Evolutionary conservation across 2,888 invertebrate species (phyloP).

Genomic region (Athripsodes cinereus): DNA sequence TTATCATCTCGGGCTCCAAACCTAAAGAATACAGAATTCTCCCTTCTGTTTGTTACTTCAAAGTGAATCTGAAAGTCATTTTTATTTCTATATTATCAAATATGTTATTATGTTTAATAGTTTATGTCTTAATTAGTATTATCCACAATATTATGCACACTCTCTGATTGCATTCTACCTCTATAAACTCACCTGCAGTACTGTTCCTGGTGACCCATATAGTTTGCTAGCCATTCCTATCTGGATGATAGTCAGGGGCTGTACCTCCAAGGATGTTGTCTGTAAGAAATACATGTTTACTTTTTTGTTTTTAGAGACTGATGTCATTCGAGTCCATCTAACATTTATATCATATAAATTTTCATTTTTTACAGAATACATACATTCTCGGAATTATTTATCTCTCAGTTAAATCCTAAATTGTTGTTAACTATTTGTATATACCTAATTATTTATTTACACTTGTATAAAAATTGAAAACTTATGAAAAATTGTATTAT

Average conservation of each 20-base stretch:
- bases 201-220: slow-evolving; percentile 44
- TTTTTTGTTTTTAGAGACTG: too few relatives aligned
- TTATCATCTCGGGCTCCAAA: slow-evolving; percentile 58
- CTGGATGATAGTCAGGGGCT: slow-evolving; percentile 35
- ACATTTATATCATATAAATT: too few relatives aligned
- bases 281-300: background rate
- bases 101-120: background rate
- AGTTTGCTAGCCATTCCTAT: slow-evolving; percentile 42
- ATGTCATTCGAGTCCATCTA: too few relatives aligned
- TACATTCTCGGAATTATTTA: too few relatives aligned
- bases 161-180: background rate
- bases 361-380: too few relatives aligned
- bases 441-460: too few relatives aligned
- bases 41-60: slow-evolving; percentile 67
- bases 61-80: slow-evolving; percentile 53
- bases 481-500: too few relatives aligned
- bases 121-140: background rate
- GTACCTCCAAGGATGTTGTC: slow-evolving; percentile 2
- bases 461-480: too few relatives aligned
- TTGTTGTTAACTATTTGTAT: too few relatives aligned
- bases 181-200: slow-evolving; percentile 38
- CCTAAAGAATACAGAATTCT: slow-evolving; percentile 47
- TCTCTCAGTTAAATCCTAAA: too few relatives aligned
- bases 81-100: background rate
- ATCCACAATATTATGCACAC: too few relatives aligned